Conservation (phyloP, 2,113 vertebrate genomes). For the Pan troglodytes region DNA sequence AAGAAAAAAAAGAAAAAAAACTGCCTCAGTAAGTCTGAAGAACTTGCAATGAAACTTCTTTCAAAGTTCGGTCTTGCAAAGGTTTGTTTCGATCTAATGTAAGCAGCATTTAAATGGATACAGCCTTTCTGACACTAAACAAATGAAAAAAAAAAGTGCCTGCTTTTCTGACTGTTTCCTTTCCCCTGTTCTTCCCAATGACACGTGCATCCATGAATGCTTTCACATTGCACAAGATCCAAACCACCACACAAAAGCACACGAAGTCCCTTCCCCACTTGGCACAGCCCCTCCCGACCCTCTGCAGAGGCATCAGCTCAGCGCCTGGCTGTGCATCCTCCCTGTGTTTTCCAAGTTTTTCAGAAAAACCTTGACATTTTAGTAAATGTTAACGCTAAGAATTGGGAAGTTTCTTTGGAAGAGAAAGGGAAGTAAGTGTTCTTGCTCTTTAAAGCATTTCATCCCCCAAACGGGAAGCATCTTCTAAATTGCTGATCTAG, state of each 20-base stretch:
- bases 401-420: too few relatives aligned
- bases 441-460: background rate
- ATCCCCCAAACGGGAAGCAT: background rate
- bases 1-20: too few relatives aligned
- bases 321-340: accelerated
- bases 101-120: background rate
- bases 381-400: background rate
- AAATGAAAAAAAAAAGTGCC: accelerated
- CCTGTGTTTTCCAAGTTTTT: background rate
- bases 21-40: background rate
- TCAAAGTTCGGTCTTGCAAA: too few relatives aligned
- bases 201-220: accelerated
- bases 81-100: background rate
- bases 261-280: background rate
- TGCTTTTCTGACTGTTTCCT: background rate
- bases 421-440: background rate
- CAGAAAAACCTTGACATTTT: background rate
- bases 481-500: background rate
- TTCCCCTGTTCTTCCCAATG: background rate
- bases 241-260: background rate
- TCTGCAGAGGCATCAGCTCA: too few relatives aligned
- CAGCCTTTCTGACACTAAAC: background rate
- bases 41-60: too few relatives aligned
- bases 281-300: accelerated
- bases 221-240: background rate